Base-by-base conservation (phyloP, 2,888 invertebrate species). In the Eubasilissa splendida region DNA sequence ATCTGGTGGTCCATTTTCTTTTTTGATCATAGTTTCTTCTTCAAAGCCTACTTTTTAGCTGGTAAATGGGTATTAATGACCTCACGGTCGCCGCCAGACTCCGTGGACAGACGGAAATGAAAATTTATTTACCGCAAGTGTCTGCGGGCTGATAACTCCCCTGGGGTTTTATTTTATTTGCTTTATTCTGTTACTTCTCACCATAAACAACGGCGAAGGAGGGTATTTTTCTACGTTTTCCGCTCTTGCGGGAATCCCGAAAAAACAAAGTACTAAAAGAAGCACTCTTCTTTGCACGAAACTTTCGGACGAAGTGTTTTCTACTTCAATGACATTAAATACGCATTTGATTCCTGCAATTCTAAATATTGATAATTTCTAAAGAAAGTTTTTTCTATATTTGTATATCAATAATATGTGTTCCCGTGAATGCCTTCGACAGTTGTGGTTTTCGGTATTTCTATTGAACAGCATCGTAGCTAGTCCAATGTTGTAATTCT, bases 51-150 rank as follows among this genome's bases (percentile, higher is more conserved):
- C 82, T 82, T 82, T 82, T 82, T 80, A 82, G 77, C 50, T 22
- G 42, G 63, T 78, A 83, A 83, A 83, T 83, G 73, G 79, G 82
- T 83, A 83, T 83, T 83, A 83, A 83, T 83, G 83, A 83, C 79
- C 71, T 33, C 60, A 53, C 73, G 31, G 73, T 14, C 71, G 33
- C 74, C 58, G 70, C 11, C 42, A 42, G 42, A 42, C 42, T 42
- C 70, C 58, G 66, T 11, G 78, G 73, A 66, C 77, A 77, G 68
- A 68, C 58, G 56, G 58, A 82, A 83, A 83, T 83, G 83, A 83
- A 78, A 82, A 83, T 83, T 83, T 83, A 83, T 83, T 75, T 80
- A 76, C 78, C 81, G 14, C 81, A 81, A 81, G 81, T 81, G 79
- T 80, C 82, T 65, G 78, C 60, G 75, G 75, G 76, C 82, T 82